Evolutionary conservation across 2,113 vertebrate genomes (phyloP), one percentile per base, ranked within the genome.

Genomic region (Syngnathus floridae): DNA sequence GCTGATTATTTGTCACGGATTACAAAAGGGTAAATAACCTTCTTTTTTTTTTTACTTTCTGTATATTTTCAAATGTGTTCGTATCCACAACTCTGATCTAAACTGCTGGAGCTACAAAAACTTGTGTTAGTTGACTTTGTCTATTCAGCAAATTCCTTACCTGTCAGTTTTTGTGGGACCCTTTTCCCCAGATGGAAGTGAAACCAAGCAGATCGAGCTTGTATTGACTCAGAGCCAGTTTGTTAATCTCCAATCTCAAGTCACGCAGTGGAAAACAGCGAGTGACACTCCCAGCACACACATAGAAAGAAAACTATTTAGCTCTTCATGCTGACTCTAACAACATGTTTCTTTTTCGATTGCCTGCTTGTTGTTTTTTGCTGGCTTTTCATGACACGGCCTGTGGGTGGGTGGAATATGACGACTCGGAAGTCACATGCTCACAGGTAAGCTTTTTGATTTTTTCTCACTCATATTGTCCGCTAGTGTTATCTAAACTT

Each of bases 371-470:
- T 65, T 67, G 65, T 10, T 0, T 85, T 49, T 64, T 82, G 35
- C 51, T 83, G 46, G 41, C 36, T 21, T 43, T 78, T 0, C 36
- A 0, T 8, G 40, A 56, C n/a, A 31, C 71, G 3, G 49, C 64
- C 48, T 64, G 63, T 8, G 8, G 14, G 49, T 66, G 82, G 77
- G 68, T 79, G 26, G 45, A 41, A 67, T 31, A 72, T 63, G 66
- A 69, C 31, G 56, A 52, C 17, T 4, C 46, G 31, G 16, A 66
- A 62, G 69, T 88, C 13, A 66, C 64, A 22, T 88, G 85, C 64
- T 77, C 77, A 21, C 63, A 84, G 86, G 85, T 88, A 85, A 17
- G 19, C 49, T 14, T 31, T 60, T 60, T 60, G 13, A 37, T 38
- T 17, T 8, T 1, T 16, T 38, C 1, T 37, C 16, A 36, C 31